A percentile compares a stretch with the other conserved stretches of the same genome.
These are phyloP conservation scores for Vespertilio murinus DNA, from an alignment of 2,797 vertebrate species.

Conservation along the genomic window DNA sequence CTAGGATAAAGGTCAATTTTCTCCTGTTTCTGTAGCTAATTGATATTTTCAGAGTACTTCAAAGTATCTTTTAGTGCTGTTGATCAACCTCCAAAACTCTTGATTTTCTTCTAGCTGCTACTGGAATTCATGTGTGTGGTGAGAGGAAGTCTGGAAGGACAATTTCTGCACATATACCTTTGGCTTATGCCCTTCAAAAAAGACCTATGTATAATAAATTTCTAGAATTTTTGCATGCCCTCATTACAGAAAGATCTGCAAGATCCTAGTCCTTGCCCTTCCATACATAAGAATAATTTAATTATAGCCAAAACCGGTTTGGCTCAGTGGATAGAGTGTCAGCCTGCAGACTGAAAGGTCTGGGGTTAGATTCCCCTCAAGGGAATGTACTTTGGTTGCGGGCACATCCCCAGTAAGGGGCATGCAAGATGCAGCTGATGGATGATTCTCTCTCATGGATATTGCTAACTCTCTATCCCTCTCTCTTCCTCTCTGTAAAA, in stretches of 20 bases:
- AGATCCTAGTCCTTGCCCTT: not conserved
- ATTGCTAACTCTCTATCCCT: too few relatives aligned
- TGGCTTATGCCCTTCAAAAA: not conserved
- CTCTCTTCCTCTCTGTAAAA: too few relatives aligned
- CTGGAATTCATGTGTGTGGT: not conserved
- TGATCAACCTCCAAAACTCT: not conserved
- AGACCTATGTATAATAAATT: not conserved
- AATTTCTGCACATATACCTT: not conserved
- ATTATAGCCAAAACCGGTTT: too few relatives aligned
- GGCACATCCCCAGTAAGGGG: too few relatives aligned
- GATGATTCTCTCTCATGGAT: too few relatives aligned
- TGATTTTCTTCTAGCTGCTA: not conserved
- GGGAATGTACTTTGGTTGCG: too few relatives aligned
- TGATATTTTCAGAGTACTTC: not conserved
- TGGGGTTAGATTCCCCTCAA: too few relatives aligned
- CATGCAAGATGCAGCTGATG: too few relatives aligned
- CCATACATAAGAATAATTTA: not conserved
- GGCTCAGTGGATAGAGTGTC: too few relatives aligned
- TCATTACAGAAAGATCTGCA: not conserved
- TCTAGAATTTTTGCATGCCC: not conserved
- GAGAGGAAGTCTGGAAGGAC: not conserved
- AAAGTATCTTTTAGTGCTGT: not conserved
- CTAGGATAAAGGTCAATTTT: not conserved
- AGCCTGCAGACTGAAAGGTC: too few relatives aligned
- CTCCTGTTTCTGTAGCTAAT: not conserved